Evolutionary conservation across 1,140 invertebrate genomes (phyloP).

Genomic region (Theocolax elegans): DNA sequence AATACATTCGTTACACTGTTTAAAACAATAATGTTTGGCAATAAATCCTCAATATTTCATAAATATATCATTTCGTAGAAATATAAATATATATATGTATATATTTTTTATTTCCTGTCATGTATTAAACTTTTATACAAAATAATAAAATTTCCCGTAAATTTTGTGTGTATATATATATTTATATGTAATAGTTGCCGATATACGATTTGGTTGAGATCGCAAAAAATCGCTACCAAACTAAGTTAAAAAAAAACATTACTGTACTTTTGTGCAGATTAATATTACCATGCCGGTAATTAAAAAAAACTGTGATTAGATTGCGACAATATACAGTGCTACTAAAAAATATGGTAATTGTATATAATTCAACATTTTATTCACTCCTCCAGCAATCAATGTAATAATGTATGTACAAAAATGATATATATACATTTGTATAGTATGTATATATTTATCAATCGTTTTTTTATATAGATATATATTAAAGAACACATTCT

Average conservation of each 20-base stretch:
- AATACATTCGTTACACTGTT: too few relatives aligned
- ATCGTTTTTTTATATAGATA: neutral
- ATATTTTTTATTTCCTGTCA: too few relatives aligned
- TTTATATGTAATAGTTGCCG: too few relatives aligned
- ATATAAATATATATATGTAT: too few relatives aligned
- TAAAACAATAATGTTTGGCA: too few relatives aligned
- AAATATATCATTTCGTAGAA: too few relatives aligned
- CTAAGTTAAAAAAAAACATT: slow-evolving; percentile 17
- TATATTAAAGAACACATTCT: neutral
- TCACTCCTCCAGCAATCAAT: slow-evolving; percentile 9
- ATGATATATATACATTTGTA: too few relatives aligned
- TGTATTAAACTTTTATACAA: too few relatives aligned
- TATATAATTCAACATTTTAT: slow-evolving; percentile 21
- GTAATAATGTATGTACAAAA: slow-evolving; percentile 11
- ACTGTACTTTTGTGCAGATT: slow-evolving; percentile 36
- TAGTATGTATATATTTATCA: too few relatives aligned
- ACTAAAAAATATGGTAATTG: slow-evolving; percentile 42
- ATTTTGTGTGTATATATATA: too few relatives aligned
- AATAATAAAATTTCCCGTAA: too few relatives aligned
- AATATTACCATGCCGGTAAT: slow-evolving; percentile 36
- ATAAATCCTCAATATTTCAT: too few relatives aligned
- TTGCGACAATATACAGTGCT: slow-evolving; percentile 40
- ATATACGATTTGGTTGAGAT: slow-evolving; percentile 44
- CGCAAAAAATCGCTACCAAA: slow-evolving; percentile 10
- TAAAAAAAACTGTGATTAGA: slow-evolving; percentile 32